Base-by-base conservation (phyloP, 2,888 invertebrate genomes). In the Leuctra nigra region DNA sequence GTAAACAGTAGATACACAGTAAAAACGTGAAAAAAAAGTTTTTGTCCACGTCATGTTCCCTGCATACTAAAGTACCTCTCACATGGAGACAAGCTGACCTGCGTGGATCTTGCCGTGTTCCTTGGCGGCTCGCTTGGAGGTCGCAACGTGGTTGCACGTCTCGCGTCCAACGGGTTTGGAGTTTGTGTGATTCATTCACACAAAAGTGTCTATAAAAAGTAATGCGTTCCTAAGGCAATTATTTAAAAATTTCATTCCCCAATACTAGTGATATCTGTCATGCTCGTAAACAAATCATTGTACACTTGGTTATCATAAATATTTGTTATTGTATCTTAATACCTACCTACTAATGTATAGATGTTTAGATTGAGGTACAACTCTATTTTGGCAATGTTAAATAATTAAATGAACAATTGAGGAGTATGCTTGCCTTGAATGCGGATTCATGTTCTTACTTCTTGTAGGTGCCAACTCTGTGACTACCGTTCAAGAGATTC, bases 391-490 rank as follows among this genome's bases (percentile, higher is more conserved):
- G 13, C 14, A 36, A 13, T 36, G 11, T n/a, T n/a, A n/a, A n/a
- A 44, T 24, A 35, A n/a, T n/a, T n/a, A n/a, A n/a, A n/a, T n/a
- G n/a, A n/a, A n/a, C n/a, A n/a, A n/a, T n/a, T 35, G 20, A 11
- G n/a, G 18, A 23, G 9, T 14, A 16, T 29, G n/a, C 13, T 41
- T 41, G n/a, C 20, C 20, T 41, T 9, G 6, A 41, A 16, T 41
- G 16, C 20, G 6, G 7, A 2, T 24, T 41, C 11, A 7, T 11
- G 18, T 54, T 14, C n/a, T n/a, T n/a, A n/a, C n/a, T 14, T 39
- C 4, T 63, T 63, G 2, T 64, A 75, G 75, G 60, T 77, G 77
- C 61, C 75, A 76, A 66, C 68, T 76, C 4, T 77, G 77, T 64
- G 66, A 72, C 2, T 75, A 76, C 61, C 68, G 72, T 53, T 71